Evolutionary conservation across 2,797 vertebrate species (phyloP).

Genomic region (Lepilemur septentrionalis): DNA sequence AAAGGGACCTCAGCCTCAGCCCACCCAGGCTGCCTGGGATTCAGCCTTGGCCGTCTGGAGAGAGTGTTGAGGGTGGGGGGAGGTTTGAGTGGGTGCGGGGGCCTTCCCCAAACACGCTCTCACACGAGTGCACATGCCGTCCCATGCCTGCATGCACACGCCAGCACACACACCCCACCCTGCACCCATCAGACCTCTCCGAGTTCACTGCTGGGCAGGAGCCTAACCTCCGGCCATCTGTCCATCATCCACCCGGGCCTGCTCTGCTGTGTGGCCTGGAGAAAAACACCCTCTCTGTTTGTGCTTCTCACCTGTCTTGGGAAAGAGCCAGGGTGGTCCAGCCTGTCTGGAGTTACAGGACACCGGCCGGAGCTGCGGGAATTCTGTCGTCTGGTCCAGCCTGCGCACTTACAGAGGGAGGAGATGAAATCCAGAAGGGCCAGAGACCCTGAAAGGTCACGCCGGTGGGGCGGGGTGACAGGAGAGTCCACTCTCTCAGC

Average conservation of each 20-base stretch:
- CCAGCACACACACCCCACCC: neutral
- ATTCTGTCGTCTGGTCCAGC: neutral
- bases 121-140: rapidly evolving
- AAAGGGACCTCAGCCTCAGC: neutral
- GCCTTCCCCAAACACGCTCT: no score
- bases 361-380: rapidly evolving
- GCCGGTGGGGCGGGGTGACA: rapidly evolving
- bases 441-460: no score
- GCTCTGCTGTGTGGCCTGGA: neutral
- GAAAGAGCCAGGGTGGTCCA: no score
- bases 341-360: neutral
- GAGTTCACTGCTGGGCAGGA: neutral
- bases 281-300: neutral
- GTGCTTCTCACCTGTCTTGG: neutral
- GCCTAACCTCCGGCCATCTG: neutral
- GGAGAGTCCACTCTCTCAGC: neutral
- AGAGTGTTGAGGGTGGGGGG: neutral
- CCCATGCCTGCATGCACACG: no score
- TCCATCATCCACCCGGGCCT: neutral
- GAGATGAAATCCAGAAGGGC: no score
- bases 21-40: neutral
- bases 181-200: neutral
- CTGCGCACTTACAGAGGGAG: neutral
- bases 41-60: neutral
- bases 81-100: neutral